Evolutionary conservation across 2,113 vertebrate genomes (phyloP), one percentile per base, ranked within the genome.

Genomic region (Eolophus roseicapilla): DNA sequence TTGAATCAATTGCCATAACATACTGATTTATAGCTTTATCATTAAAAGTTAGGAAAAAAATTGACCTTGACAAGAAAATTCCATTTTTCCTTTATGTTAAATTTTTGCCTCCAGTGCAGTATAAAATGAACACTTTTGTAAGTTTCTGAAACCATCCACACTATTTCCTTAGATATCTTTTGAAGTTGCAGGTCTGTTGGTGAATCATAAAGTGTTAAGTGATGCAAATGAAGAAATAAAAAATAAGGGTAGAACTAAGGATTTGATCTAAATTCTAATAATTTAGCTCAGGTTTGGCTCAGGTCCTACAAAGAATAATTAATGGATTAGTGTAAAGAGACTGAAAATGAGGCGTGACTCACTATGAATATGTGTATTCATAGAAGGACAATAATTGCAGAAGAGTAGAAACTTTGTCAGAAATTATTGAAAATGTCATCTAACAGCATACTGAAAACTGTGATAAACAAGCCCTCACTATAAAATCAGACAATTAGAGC

Each of bases 291-390:
- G 65, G 4, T 89, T 82, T 96, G 93, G 83, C 91, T 93, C 62
- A 79, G 57, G 67, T 89, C 89, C 78, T 90, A 49, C 71, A n/a
- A 92, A 95, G 90, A 90, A 91, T 95, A 95, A 96, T 93, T 95
- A 92, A 95, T 96, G 93, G 81, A 95, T 95, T 97, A 92, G 81
- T 87, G 69, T 92, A 92, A 91, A 92, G 81, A 86, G 77, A 69
- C 69, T 95, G 93, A 97, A 93, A 89, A 95, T 91, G 81, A 95
- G 89, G 94, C 95, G 78, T 90, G 93, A 92, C 89, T 95, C 86
- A 73, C 89, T 87, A 92, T 89, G 89, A 93, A 89, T 89, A 82
- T 65, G 9, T 24, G 65, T 87, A 95, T 97, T 96, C 95, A 93
- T 55, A 81, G 92, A 75, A 91, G 83, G 86, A 93, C 92, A 93